These are phyloP conservation scores for Neoaliturus tenellus DNA, from an alignment of 2,888 invertebrate genomes.

Conservation along the genomic window DNA sequence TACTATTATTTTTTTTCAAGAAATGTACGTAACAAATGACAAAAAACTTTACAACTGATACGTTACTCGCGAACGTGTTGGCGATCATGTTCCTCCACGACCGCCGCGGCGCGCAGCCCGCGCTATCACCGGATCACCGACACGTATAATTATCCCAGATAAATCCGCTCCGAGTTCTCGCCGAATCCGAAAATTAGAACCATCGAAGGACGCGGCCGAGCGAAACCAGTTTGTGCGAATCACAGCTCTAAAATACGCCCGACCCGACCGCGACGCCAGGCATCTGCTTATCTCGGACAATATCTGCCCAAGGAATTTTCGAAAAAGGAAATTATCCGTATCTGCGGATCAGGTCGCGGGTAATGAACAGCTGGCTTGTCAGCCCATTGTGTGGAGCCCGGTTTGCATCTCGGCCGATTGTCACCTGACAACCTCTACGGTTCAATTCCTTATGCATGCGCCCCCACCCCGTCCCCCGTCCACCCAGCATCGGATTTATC, in stretches of 20 bases:
- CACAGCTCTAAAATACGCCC: slow-evolving; percentile 23
- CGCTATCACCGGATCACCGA: not conserved
- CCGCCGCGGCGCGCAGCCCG: too few species aligned
- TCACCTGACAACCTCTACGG: slow-evolving; percentile 36
- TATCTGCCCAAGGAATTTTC: slow-evolving; percentile 36
- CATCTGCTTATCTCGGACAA: slow-evolving; percentile 3
- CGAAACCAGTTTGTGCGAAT: slow-evolving; percentile 32
- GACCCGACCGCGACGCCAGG: not conserved
- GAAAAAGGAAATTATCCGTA: slow-evolving; percentile 36
- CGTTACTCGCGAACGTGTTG: too few species aligned
- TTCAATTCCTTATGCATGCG: slow-evolving; percentile 46
- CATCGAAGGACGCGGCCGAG: slow-evolving; percentile 13
- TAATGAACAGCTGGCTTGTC: slow-evolving; percentile 37
- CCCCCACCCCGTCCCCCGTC: not conserved
- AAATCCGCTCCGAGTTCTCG: not conserved
- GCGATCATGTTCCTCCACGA: too few species aligned
- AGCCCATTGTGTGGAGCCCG: not conserved
- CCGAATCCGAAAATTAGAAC: not conserved
- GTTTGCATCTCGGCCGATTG: not conserved
- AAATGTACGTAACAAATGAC: too few species aligned
- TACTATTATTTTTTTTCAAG: too few species aligned
- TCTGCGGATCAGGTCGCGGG: not conserved
- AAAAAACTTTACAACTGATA: too few species aligned
- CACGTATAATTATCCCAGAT: slow-evolving; percentile 18
- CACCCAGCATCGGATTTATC: not conserved